A percentile compares a stretch with the other conserved stretches of the same genome.
Conservation (phyloP, 2,113 vertebrate genomes). For the Centropristis striata region DNA sequence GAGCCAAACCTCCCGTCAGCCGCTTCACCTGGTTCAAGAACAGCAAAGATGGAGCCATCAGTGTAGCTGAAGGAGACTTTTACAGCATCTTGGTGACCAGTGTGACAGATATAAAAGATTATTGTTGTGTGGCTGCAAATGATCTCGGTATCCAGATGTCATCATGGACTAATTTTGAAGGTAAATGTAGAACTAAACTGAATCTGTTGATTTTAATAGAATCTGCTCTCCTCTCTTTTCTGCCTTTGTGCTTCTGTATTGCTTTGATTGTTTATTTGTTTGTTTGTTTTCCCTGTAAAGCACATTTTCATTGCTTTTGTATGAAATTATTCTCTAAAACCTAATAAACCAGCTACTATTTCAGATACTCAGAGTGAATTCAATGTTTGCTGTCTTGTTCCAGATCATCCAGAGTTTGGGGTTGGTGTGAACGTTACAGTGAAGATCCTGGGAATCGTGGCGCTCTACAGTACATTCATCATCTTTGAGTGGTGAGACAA, state of each 20-base stretch:
- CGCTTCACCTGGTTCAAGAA: slow-evolving; percentile 65
- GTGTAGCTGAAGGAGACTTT: slow-evolving; percentile 16
- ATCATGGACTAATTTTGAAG: neutral
- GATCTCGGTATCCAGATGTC: too few species aligned
- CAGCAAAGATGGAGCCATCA: neutral
- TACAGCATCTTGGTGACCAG: slow-evolving; percentile 7
- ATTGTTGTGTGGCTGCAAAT: too few species aligned
- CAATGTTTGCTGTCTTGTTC: neutral
- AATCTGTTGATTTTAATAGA: neutral
- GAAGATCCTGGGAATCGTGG: too few species aligned
- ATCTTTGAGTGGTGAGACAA: too few species aligned
- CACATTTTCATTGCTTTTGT: too few species aligned
- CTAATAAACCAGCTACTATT: too few species aligned
- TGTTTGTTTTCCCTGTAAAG: too few species aligned
- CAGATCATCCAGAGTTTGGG: neutral
- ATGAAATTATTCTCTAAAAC: too few species aligned
- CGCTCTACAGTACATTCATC: too few species aligned
- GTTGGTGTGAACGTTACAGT: too few species aligned
- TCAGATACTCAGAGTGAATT: neutral
- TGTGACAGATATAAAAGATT: neutral
- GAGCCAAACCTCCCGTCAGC: slow-evolving; percentile 61
- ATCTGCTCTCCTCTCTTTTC: neutral
- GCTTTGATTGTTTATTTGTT: too few species aligned
- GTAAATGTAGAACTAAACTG: neutral
- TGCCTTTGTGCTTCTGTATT: too few species aligned